These are phyloP conservation scores for Operophtera brumata DNA, from an alignment of 2,888 invertebrate species.

Conservation along the genomic window DNA sequence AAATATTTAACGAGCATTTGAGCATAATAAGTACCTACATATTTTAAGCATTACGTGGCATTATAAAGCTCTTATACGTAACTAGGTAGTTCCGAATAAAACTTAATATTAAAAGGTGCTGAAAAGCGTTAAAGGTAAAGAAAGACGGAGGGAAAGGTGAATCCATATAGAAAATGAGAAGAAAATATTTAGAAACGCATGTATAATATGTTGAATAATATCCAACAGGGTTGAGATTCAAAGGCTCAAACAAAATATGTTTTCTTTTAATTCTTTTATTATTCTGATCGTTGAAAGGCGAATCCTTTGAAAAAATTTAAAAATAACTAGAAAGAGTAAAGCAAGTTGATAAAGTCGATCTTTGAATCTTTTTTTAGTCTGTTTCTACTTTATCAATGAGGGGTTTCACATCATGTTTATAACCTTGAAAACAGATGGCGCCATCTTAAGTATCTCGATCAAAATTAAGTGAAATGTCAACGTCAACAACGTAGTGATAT, in stretches of 20 bases:
- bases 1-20: too few relatives aligned
- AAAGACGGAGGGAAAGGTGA: not conserved
- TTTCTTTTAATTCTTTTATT: constrained; percentile 15
- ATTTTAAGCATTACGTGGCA: too few relatives aligned
- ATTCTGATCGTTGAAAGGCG: not conserved
- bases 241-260: constrained; percentile 17
- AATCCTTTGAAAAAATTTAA: constrained; percentile 9
- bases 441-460: too few relatives aligned
- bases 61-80: too few relatives aligned
- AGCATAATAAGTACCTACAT: too few relatives aligned
- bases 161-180: constrained; percentile 16
- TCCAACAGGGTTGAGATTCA: constrained; percentile 6
- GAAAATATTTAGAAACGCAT: constrained; percentile 14
- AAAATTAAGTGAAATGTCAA: too few relatives aligned
- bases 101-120: constrained; percentile 9
- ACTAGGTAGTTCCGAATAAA: not conserved
- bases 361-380: too few relatives aligned
- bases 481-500: too few relatives aligned
- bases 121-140: constrained; percentile 1
- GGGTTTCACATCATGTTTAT: too few relatives aligned
- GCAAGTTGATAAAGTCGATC: not conserved
- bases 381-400: too few relatives aligned
- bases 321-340: constrained; percentile 7
- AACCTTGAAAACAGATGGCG: too few relatives aligned
- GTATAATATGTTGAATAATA: constrained; percentile 10